Evolutionary conservation across 2,797 vertebrate genomes (phyloP).

Genomic region (Natrix natrix): DNA sequence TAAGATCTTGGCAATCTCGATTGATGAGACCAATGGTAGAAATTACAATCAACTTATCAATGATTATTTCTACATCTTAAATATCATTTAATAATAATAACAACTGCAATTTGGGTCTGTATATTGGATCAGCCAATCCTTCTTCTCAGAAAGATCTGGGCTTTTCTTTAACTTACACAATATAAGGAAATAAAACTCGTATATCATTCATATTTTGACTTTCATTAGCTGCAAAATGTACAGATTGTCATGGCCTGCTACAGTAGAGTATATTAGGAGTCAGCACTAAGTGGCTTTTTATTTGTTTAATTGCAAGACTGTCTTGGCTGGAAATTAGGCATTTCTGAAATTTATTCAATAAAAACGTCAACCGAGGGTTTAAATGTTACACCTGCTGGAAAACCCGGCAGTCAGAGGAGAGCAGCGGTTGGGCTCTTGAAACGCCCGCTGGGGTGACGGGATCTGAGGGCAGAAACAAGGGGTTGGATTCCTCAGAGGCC

Average conservation of each 20-base stretch:
- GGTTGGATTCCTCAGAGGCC: neutral
- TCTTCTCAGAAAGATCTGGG: neutral
- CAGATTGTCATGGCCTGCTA: slow-evolving; percentile 37
- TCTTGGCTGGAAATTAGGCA: slow-evolving; percentile 3
- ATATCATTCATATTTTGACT: slow-evolving; percentile 41
- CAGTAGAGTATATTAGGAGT: slow-evolving; percentile 47
- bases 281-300: slow-evolving; percentile 46
- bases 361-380: slow-evolving; percentile 35
- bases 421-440: neutral
- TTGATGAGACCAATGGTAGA: neutral
- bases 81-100: neutral
- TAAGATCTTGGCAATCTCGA: neutral
- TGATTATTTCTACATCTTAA: neutral
- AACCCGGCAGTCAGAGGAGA: neutral
- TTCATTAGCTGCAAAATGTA: slow-evolving; percentile 47
- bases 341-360: slow-evolving; percentile 29
- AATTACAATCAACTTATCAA: neutral
- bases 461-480: neutral
- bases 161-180: neutral
- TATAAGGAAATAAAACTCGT: slow-evolving; percentile 49
- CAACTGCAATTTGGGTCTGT: neutral
- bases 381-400: slow-evolving; percentile 34
- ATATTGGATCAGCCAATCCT: neutral
- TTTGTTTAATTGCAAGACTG: slow-evolving; percentile 48
- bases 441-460: neutral